phyloP scores from a whole-genome alignment of 2,888 invertebrate species.

The Acholoe squamosa region DNA sequence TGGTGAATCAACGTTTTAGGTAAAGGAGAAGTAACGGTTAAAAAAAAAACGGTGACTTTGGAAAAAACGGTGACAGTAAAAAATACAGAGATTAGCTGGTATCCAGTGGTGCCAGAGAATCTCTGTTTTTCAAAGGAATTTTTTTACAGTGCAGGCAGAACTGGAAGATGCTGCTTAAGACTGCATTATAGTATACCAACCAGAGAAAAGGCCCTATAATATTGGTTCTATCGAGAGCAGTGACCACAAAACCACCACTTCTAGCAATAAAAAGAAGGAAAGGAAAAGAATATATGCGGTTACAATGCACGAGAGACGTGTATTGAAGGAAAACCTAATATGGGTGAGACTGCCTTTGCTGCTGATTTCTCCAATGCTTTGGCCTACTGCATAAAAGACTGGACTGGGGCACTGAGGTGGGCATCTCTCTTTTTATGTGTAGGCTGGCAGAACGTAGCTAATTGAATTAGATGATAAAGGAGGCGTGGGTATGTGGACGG shows the following conservation, averaged over 20 bases:
- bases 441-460: constrained; percentile 1
- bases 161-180: no score
- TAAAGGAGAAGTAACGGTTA: no score
- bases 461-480: constrained; percentile 2
- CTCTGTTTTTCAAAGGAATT: no score
- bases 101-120: no score
- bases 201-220: no score
- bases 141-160: no score
- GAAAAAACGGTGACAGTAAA: no score
- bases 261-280: not conserved
- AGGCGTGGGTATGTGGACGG: not conserved
- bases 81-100: no score
- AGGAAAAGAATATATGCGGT: not conserved
- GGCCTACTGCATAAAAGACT: not conserved
- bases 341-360: not conserved
- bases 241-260: not conserved
- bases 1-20: no score
- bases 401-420: not conserved
- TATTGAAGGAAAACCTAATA: not conserved
- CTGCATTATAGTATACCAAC: no score
- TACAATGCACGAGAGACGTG: not conserved
- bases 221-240: no score
- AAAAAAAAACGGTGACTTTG: no score
- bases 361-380: not conserved
- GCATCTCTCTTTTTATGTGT: not conserved